These are phyloP conservation scores for Lepus europaeus DNA, from an alignment of 2,113 vertebrate genomes.

Conservation along the genomic window DNA sequence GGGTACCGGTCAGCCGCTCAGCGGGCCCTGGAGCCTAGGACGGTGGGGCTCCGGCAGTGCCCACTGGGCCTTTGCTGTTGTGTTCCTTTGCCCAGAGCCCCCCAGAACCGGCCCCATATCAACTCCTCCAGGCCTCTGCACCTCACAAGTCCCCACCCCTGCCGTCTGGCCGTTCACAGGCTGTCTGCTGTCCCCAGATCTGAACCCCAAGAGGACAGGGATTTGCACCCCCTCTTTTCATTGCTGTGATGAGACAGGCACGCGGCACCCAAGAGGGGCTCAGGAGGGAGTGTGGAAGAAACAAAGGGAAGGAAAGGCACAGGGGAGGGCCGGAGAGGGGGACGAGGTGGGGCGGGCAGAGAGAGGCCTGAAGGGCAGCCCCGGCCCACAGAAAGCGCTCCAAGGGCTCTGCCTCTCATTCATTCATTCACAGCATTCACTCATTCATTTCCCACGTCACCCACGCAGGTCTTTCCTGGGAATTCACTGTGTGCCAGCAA, in stretches of 20 bases:
- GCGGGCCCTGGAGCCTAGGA: too few species aligned
- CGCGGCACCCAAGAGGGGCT: too few species aligned
- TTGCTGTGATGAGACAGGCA: background rate
- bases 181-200: background rate
- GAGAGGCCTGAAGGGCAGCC: background rate
- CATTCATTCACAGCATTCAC: background rate
- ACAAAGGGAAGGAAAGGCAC: background rate
- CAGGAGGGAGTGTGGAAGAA: too few species aligned
- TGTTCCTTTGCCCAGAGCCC: too few species aligned
- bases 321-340: background rate
- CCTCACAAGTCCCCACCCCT: too few species aligned
- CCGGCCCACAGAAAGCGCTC: background rate
- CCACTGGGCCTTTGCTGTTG: too few species aligned
- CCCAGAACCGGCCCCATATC: background rate
- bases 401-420: background rate
- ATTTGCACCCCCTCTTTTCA: background rate
- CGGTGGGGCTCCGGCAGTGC: too few species aligned
- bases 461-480: background rate
- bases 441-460: background rate
- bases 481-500: background rate
- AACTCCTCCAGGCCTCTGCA: background rate
- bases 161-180: too few species aligned
- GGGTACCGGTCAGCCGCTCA: too few species aligned
- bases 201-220: background rate
- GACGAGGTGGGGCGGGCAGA: too few species aligned